phyloP scores from a whole-genome alignment of 2,113 vertebrate genomes.

The Microtus oregoni region DNA sequence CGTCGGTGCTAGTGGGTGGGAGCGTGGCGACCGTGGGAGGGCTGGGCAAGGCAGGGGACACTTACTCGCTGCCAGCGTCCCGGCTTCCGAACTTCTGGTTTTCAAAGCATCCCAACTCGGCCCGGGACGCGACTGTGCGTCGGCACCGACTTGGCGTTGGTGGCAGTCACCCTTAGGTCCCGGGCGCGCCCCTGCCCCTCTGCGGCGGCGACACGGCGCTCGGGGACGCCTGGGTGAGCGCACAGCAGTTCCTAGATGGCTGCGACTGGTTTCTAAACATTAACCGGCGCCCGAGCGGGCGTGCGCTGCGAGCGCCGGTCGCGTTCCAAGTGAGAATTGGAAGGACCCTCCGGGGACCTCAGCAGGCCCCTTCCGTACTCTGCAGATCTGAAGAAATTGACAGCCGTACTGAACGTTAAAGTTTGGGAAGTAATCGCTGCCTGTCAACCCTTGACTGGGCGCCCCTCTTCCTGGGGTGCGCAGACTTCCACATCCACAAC shows the following conservation, averaged over 20 bases:
- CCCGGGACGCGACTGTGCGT: constrained; percentile 24
- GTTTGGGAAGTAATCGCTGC: constrained; percentile 68
- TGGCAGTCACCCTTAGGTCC: neutral
- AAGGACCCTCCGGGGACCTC: neutral
- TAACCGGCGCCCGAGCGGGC: neutral
- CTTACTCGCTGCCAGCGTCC: neutral
- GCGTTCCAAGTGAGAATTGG: neutral
- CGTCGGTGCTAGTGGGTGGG: neutral
- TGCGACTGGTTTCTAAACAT: constrained; percentile 10
- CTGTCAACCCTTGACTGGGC: neutral
- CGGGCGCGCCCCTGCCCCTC: constrained; percentile 7
- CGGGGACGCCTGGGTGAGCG: neutral
- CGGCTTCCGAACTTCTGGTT: constrained; percentile 65
- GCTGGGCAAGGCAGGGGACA: neutral
- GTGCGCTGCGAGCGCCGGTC: neutral
- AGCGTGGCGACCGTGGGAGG: constrained; percentile 33
- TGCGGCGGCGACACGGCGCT: neutral
- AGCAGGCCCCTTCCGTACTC: neutral
- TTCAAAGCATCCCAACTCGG: constrained; percentile 31
- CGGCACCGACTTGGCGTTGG: constrained; percentile 37
- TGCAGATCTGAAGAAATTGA: neutral
- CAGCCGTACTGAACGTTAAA: constrained; percentile 37
- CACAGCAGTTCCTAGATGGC: constrained; percentile 2
- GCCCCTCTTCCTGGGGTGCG: neutral
- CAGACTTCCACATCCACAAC: neutral